phyloP scores from a whole-genome alignment of 2,113 vertebrate species.

The Synodontis membranacea region DNA sequence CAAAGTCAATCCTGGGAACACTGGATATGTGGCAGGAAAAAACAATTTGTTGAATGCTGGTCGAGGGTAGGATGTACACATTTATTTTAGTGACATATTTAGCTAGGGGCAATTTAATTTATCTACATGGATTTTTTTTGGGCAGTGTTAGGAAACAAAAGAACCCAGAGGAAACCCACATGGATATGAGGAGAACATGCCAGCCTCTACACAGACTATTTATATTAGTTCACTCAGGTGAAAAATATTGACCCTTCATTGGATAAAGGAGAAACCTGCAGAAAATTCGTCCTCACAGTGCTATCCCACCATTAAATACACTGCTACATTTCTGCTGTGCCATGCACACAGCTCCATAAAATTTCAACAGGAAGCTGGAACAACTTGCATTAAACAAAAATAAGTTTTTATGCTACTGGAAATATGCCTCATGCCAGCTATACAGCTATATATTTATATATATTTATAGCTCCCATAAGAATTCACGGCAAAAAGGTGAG shows the following conservation, averaged over 20 bases:
- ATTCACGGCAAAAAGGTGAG: not conserved
- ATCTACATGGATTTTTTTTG: not conserved
- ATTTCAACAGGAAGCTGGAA: not conserved
- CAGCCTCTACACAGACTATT: not conserved
- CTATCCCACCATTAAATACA: not conserved
- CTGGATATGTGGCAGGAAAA: not conserved
- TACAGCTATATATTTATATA: not conserved
- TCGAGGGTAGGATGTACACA: no score
- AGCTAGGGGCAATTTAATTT: not conserved
- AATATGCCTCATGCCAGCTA: not conserved
- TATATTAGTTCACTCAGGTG: not conserved
- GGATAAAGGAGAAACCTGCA: not conserved
- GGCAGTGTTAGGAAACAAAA: not conserved
- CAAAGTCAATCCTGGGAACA: not conserved
- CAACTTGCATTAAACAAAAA: not conserved
- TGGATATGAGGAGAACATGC: not conserved
- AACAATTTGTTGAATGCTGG: not conserved
- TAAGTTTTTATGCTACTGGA: not conserved
- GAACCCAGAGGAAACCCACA: not conserved
- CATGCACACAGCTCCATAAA: not conserved
- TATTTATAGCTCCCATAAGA: not conserved
- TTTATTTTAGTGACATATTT: no score
- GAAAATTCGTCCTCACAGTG: not conserved
- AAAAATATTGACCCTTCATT: not conserved
- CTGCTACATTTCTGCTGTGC: not conserved